phyloP scores from a whole-genome alignment of 37 sponge, comb jelly and placozoan genomes.

The Eunapius fragilis region DNA sequence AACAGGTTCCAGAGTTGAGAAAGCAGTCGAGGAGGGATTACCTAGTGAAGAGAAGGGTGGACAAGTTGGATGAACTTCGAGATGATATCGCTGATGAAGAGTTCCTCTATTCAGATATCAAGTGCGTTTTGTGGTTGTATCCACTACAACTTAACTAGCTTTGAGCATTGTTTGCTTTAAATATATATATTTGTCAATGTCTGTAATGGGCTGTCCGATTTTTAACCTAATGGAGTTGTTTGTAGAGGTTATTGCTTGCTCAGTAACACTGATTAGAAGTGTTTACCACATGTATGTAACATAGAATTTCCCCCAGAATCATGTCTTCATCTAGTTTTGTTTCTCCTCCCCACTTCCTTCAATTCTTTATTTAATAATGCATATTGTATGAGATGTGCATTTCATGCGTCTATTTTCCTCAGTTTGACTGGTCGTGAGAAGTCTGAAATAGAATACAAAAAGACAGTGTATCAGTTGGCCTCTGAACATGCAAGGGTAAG shows the following conservation, averaged over 20 bases:
- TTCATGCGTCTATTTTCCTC: too few relatives aligned
- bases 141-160: too few relatives aligned
- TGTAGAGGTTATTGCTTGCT: too few relatives aligned
- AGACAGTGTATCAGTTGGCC: slow-evolving; percentile 64
- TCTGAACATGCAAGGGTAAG: slow-evolving; percentile 76
- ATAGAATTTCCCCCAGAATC: too few relatives aligned
- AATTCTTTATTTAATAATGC: too few relatives aligned
- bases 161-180: background rate
- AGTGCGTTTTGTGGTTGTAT: slow-evolving; percentile 33
- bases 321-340: too few relatives aligned
- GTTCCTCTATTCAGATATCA: slow-evolving; percentile 71
- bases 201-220: too few relatives aligned
- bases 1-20: slow-evolving; percentile 85
- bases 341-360: too few relatives aligned
- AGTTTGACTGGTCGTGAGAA: slow-evolving; percentile 71
- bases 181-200: background rate
- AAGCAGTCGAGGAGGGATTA: slow-evolving; percentile 86
- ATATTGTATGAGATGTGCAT: background rate
- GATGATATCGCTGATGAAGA: slow-evolving; percentile 95
- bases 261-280: too few relatives aligned
- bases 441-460: slow-evolving; percentile 45
- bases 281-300: too few relatives aligned
- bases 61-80: slow-evolving; percentile 89
- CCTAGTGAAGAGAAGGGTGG: slow-evolving; percentile 76
- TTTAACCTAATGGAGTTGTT: too few relatives aligned